These are phyloP conservation scores for Matsumurasca onukii DNA, from an alignment of 1,140 invertebrate species.

Conservation along the genomic window DNA sequence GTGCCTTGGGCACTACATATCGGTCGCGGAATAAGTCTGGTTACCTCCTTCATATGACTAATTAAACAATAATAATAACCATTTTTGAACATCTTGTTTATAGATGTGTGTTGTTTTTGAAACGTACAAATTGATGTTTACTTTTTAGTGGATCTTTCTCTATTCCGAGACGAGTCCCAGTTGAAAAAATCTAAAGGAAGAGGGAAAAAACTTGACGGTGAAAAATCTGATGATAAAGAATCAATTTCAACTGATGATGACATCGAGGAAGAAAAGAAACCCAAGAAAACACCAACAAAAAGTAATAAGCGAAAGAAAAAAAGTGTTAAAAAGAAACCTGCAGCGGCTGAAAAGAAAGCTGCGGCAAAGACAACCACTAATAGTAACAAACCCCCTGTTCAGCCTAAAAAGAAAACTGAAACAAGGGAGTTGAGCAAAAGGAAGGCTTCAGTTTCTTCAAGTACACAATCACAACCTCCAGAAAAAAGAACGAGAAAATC, in stretches of 20 bases:
- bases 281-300: constrained; percentile 20
- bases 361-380: constrained; percentile 28
- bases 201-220: constrained; percentile 9
- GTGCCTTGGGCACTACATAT: no score
- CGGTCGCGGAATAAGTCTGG: no score
- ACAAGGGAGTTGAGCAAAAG: constrained; percentile 31
- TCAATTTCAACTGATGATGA: constrained; percentile 4
- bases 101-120: no score
- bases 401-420: constrained; percentile 37
- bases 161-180: constrained; percentile 77
- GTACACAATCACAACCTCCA: constrained; percentile 12
- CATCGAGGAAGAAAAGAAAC: constrained; percentile 18
- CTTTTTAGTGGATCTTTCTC: constrained; percentile 71
- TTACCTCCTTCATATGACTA: no score
- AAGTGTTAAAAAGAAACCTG: constrained; percentile 27
- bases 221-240: constrained; percentile 18
- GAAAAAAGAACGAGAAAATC: constrained; percentile 38
- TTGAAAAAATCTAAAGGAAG: constrained; percentile 56
- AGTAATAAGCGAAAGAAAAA: constrained; percentile 26
- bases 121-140: no score
- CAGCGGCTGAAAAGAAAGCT: constrained; percentile 35
- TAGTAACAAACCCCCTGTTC: constrained; percentile 24
- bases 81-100: no score
- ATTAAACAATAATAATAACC: no score
- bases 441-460: constrained; percentile 29